Evolutionary conservation across 1,140 invertebrate species (phyloP), one percentile per base, ranked within the genome.

Genomic region (Campoletis sonorensis): DNA sequence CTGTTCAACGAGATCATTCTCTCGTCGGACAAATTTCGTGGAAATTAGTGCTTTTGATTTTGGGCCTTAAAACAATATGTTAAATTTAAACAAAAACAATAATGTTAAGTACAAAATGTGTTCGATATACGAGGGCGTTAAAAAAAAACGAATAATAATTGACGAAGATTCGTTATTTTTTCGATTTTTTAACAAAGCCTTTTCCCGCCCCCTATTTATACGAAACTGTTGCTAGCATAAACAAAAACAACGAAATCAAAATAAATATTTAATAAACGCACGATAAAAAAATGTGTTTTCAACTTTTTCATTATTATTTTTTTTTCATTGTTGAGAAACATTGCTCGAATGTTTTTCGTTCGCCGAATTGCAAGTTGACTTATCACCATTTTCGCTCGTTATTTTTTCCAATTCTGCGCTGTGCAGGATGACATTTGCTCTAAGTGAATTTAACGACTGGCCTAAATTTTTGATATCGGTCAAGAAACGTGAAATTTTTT

Each of bases 361-460:
- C 61, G 21, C 23, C 21, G 4, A 27, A 27, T 15, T 27, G 7
- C 23, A 23, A 4, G 1, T 15, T 30, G 67, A 70, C 11, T 70
- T 70, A 18, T 70, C 30, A 18, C 26, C 30, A 49, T 51, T 49
- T 45, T 70, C 37, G 11, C 18, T 70, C 15, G 11, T 58, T 21
- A n/a, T 37, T 77, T 10, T 8, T 33, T 51, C 71, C 21, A 82
- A 61, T 61, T 61, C 72, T 80, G 78, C 71, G 33, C 79, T 77
- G 61, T 78, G 79, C 3, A 82, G 30, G 40, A 82, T 82, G 18
- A 82, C 75, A 78, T 81, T 67, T n/a, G 80, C 61, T 61, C 70
- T 77, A 3, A 81, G 21, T 7, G 77, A 71, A 78, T 58, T 79
- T 4, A 81, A 51, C 40, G 71, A 75, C 70, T 80, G 54, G n/a